Percentiles rank a stretch among this genome's conserved stretches.
Conservation (phyloP, 1,140 invertebrate species). For the Luehdorfia chinensis region DNA sequence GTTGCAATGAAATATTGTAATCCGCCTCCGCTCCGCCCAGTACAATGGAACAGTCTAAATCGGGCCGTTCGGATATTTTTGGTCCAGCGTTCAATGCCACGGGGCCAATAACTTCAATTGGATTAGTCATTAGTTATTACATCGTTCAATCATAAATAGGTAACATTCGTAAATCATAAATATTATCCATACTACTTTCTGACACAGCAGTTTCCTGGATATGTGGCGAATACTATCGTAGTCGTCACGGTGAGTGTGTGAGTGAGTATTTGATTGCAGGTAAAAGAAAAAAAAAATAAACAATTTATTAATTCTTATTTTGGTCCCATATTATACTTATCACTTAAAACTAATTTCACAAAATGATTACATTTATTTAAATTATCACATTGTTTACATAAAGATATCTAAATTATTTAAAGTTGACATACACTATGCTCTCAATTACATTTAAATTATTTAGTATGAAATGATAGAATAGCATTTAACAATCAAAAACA, state of each 20-base stretch:
- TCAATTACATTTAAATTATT: too few species aligned
- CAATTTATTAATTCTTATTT: conserved; percentile 51
- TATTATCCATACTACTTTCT: too few species aligned
- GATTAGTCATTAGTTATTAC: conserved; percentile 60
- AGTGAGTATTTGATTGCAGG: background rate
- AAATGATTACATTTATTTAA: conserved; percentile 25
- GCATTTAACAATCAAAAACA: too few species aligned
- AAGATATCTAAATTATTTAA: too few species aligned
- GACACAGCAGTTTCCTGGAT: conserved; percentile 5
- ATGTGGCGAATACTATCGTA: conserved; percentile 10
- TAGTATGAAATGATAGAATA: too few species aligned
- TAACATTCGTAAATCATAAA: too few species aligned
- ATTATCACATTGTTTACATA: too few species aligned
- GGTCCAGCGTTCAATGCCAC: conserved; percentile 56
- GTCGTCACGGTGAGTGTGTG: background rate
- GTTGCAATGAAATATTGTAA: too few species aligned
- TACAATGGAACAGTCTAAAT: background rate
- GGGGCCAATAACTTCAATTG: conserved; percentile 63
- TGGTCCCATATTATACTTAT: conserved; percentile 45
- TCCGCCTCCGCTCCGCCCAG: background rate
- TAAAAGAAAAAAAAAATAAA: conserved; percentile 17
- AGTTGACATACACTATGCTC: too few species aligned
- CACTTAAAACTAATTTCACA: conserved; percentile 25
- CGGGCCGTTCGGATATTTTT: conserved; percentile 34
- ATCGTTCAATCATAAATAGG: conserved; percentile 30